Conservation (phyloP, 2,797 vertebrate species). For the Forpus xanthops region DNA sequence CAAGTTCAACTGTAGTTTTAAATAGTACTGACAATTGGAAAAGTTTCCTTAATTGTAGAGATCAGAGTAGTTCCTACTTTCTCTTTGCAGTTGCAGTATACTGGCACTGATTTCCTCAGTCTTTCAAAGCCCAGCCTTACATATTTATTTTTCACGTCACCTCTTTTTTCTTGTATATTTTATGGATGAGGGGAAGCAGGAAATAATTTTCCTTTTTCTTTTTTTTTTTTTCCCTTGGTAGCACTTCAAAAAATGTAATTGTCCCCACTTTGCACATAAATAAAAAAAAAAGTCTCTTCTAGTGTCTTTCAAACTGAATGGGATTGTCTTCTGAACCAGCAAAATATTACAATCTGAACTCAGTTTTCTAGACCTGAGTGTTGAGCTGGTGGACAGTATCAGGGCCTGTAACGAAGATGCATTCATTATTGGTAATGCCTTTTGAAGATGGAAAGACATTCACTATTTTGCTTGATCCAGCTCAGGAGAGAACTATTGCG, state of each 20-base stretch:
- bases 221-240: background rate
- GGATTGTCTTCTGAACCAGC: background rate
- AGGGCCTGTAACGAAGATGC: background rate
- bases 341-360: background rate
- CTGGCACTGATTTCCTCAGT: background rate
- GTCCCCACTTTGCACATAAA: fast-evolving
- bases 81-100: background rate
- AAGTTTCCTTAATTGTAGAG: constrained; percentile 9
- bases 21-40: constrained; percentile 16
- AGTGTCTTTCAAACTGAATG: background rate
- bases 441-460: background rate
- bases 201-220: background rate
- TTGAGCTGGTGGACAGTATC: background rate
- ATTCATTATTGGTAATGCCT: background rate
- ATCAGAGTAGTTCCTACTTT: background rate
- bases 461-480: background rate
- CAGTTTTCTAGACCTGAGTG: background rate
- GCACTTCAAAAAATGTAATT: background rate
- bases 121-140: background rate
- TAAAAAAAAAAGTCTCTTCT: background rate
- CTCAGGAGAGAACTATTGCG: background rate
- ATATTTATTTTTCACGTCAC: background rate
- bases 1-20: constrained; percentile 56
- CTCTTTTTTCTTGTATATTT: background rate
- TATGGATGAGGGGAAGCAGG: background rate